phyloP scores from a whole-genome alignment of 2,888 invertebrate species.

The Diarsia brunnea region DNA sequence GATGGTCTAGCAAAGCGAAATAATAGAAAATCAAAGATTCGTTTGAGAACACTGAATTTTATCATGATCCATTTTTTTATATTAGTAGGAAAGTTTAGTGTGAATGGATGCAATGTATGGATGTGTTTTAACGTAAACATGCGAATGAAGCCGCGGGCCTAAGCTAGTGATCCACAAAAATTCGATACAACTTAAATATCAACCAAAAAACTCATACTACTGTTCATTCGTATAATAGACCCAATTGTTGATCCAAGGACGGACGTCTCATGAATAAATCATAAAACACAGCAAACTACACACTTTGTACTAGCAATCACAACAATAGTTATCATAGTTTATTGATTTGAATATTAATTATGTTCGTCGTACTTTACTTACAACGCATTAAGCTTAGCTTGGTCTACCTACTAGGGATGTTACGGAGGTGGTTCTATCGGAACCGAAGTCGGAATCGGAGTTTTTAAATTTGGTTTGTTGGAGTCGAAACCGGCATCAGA shows the following conservation, averaged over 20 bases:
- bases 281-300: constrained; percentile 34
- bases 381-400: constrained; percentile 19
- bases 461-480: no score
- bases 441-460: no score
- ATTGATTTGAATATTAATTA: constrained; percentile 49
- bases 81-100: neutral
- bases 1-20: neutral
- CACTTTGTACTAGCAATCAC: constrained; percentile 25
- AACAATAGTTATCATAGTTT: constrained; percentile 22
- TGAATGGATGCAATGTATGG: neutral
- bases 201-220: constrained; percentile 33
- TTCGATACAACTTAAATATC: constrained; percentile 27
- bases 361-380: constrained; percentile 23
- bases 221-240: constrained; percentile 40
- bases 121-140: neutral
- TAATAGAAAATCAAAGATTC: neutral
- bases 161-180: neutral
- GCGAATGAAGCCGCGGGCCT: neutral
- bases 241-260: constrained; percentile 51
- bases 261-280: constrained; percentile 52
- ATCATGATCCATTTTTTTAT: neutral
- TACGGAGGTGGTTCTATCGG: no score
- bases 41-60: neutral
- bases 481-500: no score
- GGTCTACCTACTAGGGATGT: neutral